A percentile compares a stretch with the other conserved stretches of the same genome.
Conservation (phyloP, 92 coral and sea anemone species). For the Parazoanthus darwini region DNA sequence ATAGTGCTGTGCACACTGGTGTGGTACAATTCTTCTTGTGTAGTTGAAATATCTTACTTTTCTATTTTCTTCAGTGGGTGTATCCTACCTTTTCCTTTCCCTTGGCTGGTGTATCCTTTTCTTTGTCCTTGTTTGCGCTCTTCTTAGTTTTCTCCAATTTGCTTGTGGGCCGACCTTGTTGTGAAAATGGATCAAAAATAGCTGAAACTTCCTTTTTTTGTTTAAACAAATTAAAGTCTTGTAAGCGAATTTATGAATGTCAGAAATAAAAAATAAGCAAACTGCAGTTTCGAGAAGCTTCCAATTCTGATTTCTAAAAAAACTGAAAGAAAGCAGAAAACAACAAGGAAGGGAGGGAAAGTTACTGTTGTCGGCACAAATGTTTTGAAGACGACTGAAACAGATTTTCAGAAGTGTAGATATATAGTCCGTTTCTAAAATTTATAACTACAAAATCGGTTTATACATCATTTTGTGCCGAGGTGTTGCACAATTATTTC, state of each 20-base stretch:
- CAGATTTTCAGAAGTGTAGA: not conserved
- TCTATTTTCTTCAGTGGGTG: slow-evolving; percentile 3
- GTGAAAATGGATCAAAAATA: not conserved
- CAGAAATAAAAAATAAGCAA: not conserved
- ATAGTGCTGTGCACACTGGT: too few species aligned
- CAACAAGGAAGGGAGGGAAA: not conserved
- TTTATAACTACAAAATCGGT: not conserved
- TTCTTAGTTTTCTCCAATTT: slow-evolving; percentile 62
- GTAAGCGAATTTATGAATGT: too few species aligned
- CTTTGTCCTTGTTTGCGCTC: slow-evolving; percentile 54
- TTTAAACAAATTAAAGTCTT: too few species aligned
- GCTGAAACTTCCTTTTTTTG: not conserved
- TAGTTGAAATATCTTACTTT: too few species aligned
- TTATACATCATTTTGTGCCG: not conserved
- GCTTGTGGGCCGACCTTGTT: slow-evolving; percentile 70
- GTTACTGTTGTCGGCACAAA: not conserved
- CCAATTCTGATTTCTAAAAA: too few species aligned
- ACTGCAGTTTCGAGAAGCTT: too few species aligned
- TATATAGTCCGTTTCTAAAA: not conserved
- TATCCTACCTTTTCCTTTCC: slow-evolving; percentile 57
- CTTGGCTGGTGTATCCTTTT: slow-evolving; percentile 33
- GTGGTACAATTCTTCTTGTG: too few species aligned
- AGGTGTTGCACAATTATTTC: not conserved
- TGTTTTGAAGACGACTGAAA: not conserved
- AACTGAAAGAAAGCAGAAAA: not conserved